A percentile compares a stretch with the other conserved stretches of the same genome.
Evolutionary conservation across 2,888 invertebrate genomes (phyloP).

Genomic region (Drosophila picticornis): DNA sequence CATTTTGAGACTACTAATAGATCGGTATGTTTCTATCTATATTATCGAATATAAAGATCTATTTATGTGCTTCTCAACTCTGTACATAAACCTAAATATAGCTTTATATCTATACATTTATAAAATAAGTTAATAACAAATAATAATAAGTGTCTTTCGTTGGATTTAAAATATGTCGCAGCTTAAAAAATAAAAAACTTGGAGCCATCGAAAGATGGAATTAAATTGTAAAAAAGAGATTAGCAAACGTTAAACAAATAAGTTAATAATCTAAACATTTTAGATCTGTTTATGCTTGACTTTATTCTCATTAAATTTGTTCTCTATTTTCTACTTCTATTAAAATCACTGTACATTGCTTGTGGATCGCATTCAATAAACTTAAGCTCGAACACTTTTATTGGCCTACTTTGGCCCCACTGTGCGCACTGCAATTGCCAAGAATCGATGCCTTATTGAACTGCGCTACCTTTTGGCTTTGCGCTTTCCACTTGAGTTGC

Average conservation of each 20-base stretch:
- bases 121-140: not conserved
- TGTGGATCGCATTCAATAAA: constrained; percentile 25
- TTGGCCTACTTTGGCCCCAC: constrained; percentile 41
- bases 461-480: constrained; percentile 63
- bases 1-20: not conserved
- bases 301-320: not conserved
- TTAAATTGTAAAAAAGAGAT: not conserved
- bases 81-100: not conserved
- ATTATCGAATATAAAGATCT: not conserved
- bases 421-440: constrained; percentile 39
- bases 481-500: constrained; percentile 71
- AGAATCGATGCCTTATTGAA: constrained; percentile 14
- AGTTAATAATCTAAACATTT: not conserved
- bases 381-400: not conserved
- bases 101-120: not conserved
- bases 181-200: not conserved
- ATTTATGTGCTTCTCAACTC: not conserved
- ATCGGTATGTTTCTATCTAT: not conserved
- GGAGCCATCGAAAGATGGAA: not conserved
- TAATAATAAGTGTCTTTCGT: not conserved
- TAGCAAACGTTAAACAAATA: not conserved
- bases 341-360: not conserved
- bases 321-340: not conserved
- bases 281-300: not conserved
- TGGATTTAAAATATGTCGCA: not conserved